Conservation (phyloP, 23 tunicate species). For the Halocynthia roretzi region DNA sequence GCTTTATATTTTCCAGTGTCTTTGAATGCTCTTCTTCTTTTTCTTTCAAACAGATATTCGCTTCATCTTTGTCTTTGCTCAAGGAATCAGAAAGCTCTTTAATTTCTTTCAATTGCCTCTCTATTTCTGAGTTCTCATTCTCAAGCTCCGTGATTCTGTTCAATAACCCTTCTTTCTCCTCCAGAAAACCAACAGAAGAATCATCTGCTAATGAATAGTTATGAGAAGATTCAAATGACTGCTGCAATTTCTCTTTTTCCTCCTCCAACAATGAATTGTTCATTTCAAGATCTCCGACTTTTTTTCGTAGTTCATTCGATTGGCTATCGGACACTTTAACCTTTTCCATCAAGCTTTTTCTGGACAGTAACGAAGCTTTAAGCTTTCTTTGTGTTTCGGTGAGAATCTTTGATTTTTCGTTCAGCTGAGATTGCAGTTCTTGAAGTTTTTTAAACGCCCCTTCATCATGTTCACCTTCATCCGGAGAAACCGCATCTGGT, state of each 20-base stretch:
- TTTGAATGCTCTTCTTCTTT: slow-evolving; percentile 1
- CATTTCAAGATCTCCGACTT: too few relatives aligned
- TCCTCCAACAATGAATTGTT: not conserved
- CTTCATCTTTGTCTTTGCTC: not conserved
- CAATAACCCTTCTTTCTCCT: too few relatives aligned
- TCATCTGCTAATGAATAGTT: not conserved
- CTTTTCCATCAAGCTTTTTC: slow-evolving; percentile 53
- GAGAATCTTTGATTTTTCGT: slow-evolving; percentile 24
- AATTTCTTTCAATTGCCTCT: not conserved
- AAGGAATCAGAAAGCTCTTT: too few relatives aligned
- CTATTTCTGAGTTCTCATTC: not conserved
- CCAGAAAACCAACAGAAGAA: too few relatives aligned
- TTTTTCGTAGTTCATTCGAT: not conserved
- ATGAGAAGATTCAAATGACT: slow-evolving; percentile 14
- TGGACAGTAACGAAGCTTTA: slow-evolving; percentile 68
- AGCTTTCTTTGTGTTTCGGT: slow-evolving; percentile 63
- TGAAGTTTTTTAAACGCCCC: not conserved
- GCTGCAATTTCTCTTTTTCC: slow-evolving; percentile 8
- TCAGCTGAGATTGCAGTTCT: slow-evolving; percentile 5
- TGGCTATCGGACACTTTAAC: slow-evolving; percentile 36
- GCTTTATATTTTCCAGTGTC: not conserved
- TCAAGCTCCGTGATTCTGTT: not conserved
- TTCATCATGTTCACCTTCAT: too few relatives aligned
- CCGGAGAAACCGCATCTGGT: too few relatives aligned
- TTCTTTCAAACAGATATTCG: not conserved